Evolutionary conservation across 1,140 invertebrate genomes (phyloP).

Genomic region (Physella acuta): DNA sequence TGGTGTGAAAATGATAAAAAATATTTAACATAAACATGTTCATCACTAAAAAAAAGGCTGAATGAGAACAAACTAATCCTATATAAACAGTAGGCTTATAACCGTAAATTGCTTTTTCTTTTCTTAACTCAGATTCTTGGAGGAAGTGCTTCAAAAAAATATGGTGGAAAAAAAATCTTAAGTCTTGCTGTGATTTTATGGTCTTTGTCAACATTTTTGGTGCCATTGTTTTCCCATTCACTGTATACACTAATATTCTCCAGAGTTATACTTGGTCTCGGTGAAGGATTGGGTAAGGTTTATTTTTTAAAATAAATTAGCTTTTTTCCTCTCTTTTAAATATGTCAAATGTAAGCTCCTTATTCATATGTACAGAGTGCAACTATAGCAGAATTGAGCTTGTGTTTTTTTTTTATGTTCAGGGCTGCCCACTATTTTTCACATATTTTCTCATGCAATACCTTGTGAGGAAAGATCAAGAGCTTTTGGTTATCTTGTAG

Average conservation of each 20-base stretch:
- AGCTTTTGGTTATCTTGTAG: slow-evolving; percentile 77
- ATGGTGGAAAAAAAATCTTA: slow-evolving; percentile 74
- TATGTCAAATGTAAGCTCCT: no score
- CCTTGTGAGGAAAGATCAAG: slow-evolving; percentile 75
- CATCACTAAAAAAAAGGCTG: no score
- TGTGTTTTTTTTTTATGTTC: slow-evolving; percentile 12
- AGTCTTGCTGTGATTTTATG: slow-evolving; percentile 74
- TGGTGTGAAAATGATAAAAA: no score
- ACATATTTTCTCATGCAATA: slow-evolving; percentile 76
- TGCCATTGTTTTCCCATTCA: slow-evolving; percentile 71
- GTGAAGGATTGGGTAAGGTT: slow-evolving; percentile 73
- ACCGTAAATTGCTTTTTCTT: no score
- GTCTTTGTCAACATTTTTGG: slow-evolving; percentile 76
- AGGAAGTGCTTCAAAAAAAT: slow-evolving; percentile 71
- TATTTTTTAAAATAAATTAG: no score
- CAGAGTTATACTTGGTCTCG: slow-evolving; percentile 72
- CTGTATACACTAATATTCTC: slow-evolving; percentile 68
- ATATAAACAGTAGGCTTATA: no score
- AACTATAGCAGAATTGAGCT: no score
- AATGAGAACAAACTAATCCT: no score
- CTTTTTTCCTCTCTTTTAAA: no score
- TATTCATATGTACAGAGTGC: no score
- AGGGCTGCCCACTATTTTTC: slow-evolving; percentile 80
- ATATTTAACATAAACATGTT: no score
- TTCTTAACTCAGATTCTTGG: slow-evolving; percentile 74